Percentiles rank a stretch among this genome's conserved stretches.
These are phyloP conservation scores for Melieria picta DNA, from an alignment of 2,888 invertebrate genomes.

Conservation along the genomic window DNA sequence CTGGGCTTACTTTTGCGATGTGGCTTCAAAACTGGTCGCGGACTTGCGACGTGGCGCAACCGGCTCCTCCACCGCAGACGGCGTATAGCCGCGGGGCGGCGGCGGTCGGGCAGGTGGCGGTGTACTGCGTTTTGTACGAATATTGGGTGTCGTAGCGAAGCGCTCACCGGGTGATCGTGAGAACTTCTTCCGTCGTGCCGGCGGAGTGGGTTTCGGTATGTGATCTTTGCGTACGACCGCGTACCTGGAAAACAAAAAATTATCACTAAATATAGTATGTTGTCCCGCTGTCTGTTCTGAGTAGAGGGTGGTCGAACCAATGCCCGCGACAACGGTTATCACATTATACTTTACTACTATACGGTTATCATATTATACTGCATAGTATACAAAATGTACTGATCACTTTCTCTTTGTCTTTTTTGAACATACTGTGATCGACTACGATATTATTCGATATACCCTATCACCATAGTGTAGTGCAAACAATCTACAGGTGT, in stretches of 20 bases:
- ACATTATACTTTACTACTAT: too few species aligned
- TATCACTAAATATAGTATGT: background rate
- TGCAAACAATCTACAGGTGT: too few species aligned
- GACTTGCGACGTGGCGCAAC: conserved; percentile 72
- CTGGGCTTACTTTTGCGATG: conserved; percentile 55
- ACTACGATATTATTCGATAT: too few species aligned
- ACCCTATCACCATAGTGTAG: too few species aligned
- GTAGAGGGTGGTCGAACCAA: too few species aligned
- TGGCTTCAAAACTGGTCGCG: conserved; percentile 54
- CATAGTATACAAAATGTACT: too few species aligned
- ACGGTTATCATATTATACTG: too few species aligned
- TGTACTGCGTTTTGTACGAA: conserved; percentile 13
- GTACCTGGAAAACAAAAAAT: conserved; percentile 70
- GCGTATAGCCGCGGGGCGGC: conserved; percentile 72
- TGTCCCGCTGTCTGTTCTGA: too few species aligned
- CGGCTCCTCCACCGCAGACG: conserved; percentile 48
- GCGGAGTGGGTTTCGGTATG: conserved; percentile 72
- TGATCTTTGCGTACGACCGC: conserved; percentile 80
- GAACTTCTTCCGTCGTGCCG: conserved; percentile 70
- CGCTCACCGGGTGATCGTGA: conserved; percentile 71
- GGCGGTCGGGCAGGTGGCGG: conserved; percentile 69
- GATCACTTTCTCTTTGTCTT: too few species aligned
- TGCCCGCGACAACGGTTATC: too few species aligned
- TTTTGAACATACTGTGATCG: too few species aligned
- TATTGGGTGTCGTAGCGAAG: conserved; percentile 73